These are phyloP conservation scores for Plutella xylostella DNA, from an alignment of 2,888 invertebrate genomes.

Conservation along the genomic window DNA sequence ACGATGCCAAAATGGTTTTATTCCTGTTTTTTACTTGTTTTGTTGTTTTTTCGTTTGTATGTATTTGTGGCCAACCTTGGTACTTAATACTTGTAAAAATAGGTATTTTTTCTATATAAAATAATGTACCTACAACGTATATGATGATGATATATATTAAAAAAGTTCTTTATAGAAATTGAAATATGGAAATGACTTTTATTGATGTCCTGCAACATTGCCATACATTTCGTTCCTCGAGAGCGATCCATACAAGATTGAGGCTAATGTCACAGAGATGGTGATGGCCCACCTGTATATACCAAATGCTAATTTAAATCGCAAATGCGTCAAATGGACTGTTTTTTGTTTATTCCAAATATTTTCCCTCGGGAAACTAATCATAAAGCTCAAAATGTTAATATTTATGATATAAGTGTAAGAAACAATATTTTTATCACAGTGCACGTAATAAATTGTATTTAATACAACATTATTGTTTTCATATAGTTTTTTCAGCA, in stretches of 20 bases:
- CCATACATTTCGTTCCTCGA: not conserved
- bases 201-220: constrained; percentile 36
- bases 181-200: constrained; percentile 58
- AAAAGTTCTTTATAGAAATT: constrained; percentile 65
- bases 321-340: too few relatives aligned
- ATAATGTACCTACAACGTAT: constrained; percentile 66
- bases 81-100: constrained; percentile 68
- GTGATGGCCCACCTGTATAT: too few relatives aligned
- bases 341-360: too few relatives aligned
- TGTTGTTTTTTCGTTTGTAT: constrained; percentile 66
- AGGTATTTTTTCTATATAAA: constrained; percentile 68
- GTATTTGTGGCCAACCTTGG: constrained; percentile 68
- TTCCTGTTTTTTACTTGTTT: constrained; percentile 68
- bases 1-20: constrained; percentile 69
- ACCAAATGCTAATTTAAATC: too few relatives aligned
- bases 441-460: not conserved
- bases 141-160: constrained; percentile 60
- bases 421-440: constrained; percentile 1
- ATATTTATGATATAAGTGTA: too few relatives aligned
- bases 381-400: too few relatives aligned
- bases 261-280: too few relatives aligned
- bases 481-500: too few relatives aligned
- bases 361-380: too few relatives aligned
- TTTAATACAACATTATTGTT: too few relatives aligned
- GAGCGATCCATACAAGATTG: too few relatives aligned